Conservation (phyloP, 2,113 vertebrate genomes). For the Myrmophylax atrothorax region DNA sequence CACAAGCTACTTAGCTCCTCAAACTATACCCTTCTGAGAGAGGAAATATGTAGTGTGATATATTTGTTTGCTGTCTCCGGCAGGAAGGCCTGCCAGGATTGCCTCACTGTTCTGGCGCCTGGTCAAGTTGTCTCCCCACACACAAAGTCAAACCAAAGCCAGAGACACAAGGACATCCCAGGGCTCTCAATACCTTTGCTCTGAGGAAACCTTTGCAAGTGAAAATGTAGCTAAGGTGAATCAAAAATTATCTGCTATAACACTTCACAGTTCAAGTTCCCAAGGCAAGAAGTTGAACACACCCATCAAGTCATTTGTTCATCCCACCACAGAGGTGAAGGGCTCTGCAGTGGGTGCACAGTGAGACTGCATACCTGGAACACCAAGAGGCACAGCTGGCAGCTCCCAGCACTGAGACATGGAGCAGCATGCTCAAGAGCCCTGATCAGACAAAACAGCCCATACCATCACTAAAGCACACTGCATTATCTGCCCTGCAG, state of each 20-base stretch:
- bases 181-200: neutral
- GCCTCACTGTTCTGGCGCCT: slow-evolving; percentile 35
- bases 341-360: rapidly evolving
- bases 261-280: neutral
- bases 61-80: slow-evolving; percentile 54
- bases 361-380: neutral
- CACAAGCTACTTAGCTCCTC: slow-evolving; percentile 57
- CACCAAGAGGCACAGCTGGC: neutral
- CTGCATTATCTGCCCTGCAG: neutral
- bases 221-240: neutral
- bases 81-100: slow-evolving; percentile 57
- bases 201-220: neutral
- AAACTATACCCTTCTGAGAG: slow-evolving; percentile 44
- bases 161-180: neutral
- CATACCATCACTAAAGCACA: neutral
- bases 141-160: slow-evolving; percentile 52
- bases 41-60: slow-evolving; percentile 56
- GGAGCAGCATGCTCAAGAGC: neutral
- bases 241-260: neutral
- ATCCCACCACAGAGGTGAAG: neutral
- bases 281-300: neutral
- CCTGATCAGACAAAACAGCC: neutral
- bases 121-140: slow-evolving; percentile 25
- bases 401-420: rapidly evolving
- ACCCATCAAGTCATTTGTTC: rapidly evolving